A percentile compares a stretch with the other conserved stretches of the same genome.
phyloP scores from a whole-genome alignment of 2,113 vertebrate species.

The Synodontis membranacea region DNA sequence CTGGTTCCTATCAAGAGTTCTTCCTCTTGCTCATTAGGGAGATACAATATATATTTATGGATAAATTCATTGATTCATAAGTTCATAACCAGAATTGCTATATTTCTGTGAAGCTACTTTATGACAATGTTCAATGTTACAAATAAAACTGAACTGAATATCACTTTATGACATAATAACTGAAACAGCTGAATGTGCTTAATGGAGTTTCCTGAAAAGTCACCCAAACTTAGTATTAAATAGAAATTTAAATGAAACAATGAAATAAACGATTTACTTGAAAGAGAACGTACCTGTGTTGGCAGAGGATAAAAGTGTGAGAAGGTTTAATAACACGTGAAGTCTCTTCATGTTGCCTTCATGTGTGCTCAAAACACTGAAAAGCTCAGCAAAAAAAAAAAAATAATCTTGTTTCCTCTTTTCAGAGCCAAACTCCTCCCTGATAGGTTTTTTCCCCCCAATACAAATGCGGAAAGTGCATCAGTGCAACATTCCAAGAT shows the following conservation, averaged over 20 bases:
- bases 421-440: background rate
- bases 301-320: background rate
- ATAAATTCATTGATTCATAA: too few relatives aligned
- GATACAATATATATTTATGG: too few relatives aligned
- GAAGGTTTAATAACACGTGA: background rate
- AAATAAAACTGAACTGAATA: too few relatives aligned
- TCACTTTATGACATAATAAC: too few relatives aligned
- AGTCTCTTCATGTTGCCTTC: background rate
- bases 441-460: background rate
- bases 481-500: background rate
- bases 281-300: background rate
- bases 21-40: too few relatives aligned
- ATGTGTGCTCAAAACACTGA: background rate
- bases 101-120: too few relatives aligned
- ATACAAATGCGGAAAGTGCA: background rate
- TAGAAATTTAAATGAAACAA: background rate
- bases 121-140: too few relatives aligned
- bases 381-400: background rate
- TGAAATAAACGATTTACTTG: background rate
- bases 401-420: background rate
- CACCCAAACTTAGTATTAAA: background rate
- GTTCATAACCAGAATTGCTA: too few relatives aligned
- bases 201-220: too few relatives aligned
- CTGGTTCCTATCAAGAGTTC: too few relatives aligned
- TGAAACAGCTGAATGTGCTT: too few relatives aligned